phyloP scores from a whole-genome alignment of 2,113 vertebrate genomes.

The Tachycineta bicolor region DNA sequence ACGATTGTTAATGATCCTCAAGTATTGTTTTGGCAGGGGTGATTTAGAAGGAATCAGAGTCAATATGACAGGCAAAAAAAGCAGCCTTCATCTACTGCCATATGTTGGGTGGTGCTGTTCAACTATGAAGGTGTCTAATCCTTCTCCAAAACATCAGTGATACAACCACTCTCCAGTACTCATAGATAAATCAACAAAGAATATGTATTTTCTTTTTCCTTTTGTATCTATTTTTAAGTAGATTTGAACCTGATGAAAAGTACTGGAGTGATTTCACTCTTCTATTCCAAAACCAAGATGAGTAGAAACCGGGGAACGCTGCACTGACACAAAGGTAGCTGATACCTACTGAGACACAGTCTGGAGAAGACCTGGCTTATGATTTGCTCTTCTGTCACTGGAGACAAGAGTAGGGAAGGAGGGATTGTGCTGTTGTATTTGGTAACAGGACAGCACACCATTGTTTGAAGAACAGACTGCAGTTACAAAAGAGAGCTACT shows the following conservation, averaged over 20 bases:
- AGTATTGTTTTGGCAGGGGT: neutral
- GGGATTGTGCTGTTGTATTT: neutral
- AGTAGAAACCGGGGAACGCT: neutral
- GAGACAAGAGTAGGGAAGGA: neutral
- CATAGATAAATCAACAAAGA: neutral
- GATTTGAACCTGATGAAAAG: neutral
- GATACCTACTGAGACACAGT: neutral
- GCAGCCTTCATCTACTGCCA: slow-evolving; percentile 3
- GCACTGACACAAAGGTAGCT: neutral
- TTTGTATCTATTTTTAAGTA: neutral
- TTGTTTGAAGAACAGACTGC: neutral
- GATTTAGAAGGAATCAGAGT: neutral
- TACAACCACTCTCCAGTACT: neutral
- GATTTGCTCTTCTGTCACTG: neutral
- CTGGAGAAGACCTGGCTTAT: neutral
- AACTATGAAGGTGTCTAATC: neutral
- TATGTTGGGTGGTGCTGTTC: neutral
- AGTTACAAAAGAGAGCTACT: neutral
- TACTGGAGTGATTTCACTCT: neutral
- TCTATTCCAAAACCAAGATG: neutral
- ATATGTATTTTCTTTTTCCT: neutral
- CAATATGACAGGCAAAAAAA: neutral
- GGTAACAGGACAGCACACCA: neutral
- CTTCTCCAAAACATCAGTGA: neutral
- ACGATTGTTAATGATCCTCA: slow-evolving; percentile 5